These are phyloP conservation scores for Spilosoma lubricipeda DNA, from an alignment of 2,888 invertebrate species.

Conservation along the genomic window DNA sequence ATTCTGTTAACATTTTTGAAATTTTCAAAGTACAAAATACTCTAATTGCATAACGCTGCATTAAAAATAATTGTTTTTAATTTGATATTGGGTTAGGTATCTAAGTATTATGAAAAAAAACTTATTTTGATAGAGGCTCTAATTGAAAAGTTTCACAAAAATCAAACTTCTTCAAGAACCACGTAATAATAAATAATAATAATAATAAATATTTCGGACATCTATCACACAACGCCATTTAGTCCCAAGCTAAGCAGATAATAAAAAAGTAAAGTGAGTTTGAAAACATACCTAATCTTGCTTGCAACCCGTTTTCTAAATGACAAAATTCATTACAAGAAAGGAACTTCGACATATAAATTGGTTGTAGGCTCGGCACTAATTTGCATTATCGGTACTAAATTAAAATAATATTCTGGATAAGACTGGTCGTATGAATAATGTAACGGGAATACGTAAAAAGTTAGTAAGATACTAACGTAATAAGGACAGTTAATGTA, in stretches of 20 bases:
- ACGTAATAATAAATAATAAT: too few relatives aligned
- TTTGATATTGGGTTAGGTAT: neutral
- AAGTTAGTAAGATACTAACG: slow-evolving; percentile 49
- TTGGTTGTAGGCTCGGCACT: slow-evolving; percentile 49
- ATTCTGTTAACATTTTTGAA: neutral
- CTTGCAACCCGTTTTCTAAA: slow-evolving; percentile 14
- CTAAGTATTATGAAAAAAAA: neutral
- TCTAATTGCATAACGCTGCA: neutral
- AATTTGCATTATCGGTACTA: slow-evolving; percentile 53
- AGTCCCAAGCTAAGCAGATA: too few relatives aligned
- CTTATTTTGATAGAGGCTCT: neutral
- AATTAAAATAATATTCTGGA: slow-evolving; percentile 56
- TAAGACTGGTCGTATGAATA: slow-evolving; percentile 68
- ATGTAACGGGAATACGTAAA: slow-evolving; percentile 70
- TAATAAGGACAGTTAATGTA: slow-evolving; percentile 43
- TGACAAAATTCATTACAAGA: slow-evolving; percentile 24
- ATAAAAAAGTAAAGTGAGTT: slow-evolving; percentile 24
- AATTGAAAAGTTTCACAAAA: slow-evolving; percentile 17
- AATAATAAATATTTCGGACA: too few relatives aligned
- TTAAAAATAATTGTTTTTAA: neutral
- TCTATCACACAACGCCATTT: too few relatives aligned
- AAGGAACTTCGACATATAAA: slow-evolving; percentile 32
- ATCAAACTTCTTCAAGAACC: slow-evolving; percentile 15
- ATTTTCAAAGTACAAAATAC: neutral
- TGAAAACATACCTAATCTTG: slow-evolving; percentile 25